These are phyloP conservation scores for Xylota sylvarum DNA, from an alignment of 2,888 invertebrate genomes.

Conservation along the genomic window DNA sequence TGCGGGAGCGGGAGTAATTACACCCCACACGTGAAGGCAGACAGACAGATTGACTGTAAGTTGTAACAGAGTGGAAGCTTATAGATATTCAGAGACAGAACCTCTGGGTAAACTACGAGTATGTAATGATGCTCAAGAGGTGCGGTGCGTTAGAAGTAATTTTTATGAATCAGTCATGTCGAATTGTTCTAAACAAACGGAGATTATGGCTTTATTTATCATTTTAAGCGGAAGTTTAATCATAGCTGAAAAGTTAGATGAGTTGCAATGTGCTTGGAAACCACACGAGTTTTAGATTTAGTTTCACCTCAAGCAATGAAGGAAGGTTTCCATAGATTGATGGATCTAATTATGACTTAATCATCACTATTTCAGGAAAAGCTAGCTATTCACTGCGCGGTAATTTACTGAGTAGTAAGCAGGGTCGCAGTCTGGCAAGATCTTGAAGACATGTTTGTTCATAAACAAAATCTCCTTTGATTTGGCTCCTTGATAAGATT, in stretches of 20 bases:
- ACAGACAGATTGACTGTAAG: slow-evolving; percentile 38
- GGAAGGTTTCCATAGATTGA: no score
- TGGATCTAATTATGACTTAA: no score
- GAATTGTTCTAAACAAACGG: not conserved
- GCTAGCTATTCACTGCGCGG: no score
- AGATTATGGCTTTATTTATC: not conserved
- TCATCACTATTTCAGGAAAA: no score
- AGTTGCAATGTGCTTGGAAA: not conserved
- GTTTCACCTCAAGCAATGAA: no score
- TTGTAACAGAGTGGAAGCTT: slow-evolving; percentile 9
- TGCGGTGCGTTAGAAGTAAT: slow-evolving; percentile 11
- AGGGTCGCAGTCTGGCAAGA: no score
- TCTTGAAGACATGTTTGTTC: no score
- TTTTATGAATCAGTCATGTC: slow-evolving; percentile 11
- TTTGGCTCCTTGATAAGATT: no score
- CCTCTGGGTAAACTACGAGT: slow-evolving; percentile 2
- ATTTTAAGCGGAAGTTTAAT: not conserved
- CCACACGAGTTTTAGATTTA: no score
- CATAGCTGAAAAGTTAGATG: not conserved
- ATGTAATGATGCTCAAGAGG: slow-evolving; percentile 8
- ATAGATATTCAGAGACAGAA: slow-evolving; percentile 13
- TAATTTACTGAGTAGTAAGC: no score
- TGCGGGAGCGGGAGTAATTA: slow-evolving; percentile 18
- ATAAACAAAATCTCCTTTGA: no score
- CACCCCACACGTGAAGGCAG: not conserved